Base-by-base conservation (phyloP, 2,888 invertebrate genomes). In the Caenorhabditis sp. region DNA sequence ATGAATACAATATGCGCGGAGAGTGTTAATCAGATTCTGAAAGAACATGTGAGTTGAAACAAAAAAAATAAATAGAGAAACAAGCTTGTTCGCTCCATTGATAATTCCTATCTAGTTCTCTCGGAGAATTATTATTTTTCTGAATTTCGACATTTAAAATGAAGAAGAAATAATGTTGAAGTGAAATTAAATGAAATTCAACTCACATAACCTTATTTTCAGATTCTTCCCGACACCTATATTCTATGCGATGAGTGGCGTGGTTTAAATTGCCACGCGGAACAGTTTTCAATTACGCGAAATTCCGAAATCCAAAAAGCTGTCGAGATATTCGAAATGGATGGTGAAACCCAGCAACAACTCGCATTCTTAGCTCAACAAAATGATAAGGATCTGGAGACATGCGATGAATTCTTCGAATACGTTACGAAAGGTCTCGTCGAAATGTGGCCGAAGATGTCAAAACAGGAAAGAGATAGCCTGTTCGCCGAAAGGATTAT, bases 261-360 rank as follows among this genome's bases (percentile, higher is more conserved):
- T 21, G 17, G 4, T 56, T 1, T 17, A 25, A 23, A n/a, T 23
- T 23, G 2, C 5, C 4, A 20, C 4, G 5, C 4, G 14, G 20
- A 53, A 7, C 20, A n/a, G 5, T 53, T 53, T 5, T 20, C 21
- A 53, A 53, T 5, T 23, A 23, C 27, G 27, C 7, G 8, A 56
- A 56, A 56, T 56, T 25, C 17, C n/a, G 56, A 26, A 8, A 56
- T 56, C 26, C 25, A 56, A 56, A 27, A 56, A 26, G 56, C 56
- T 10, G 23, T 56, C 23, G 17, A 27, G 17, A 17, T 56, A 1
- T n/a, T 56, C 10, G 53, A 53, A 21, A 12, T 12, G 8, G 23
- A 53, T 4, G 23, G 21, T 1, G 53, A 53, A 17, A 21, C 8
- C n/a, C 7, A 53, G 17, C n/a, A 50, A n/a, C 10, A 36, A n/a